Conservation (phyloP, 2,888 invertebrate genomes). For the Penaeus monodon region DNA sequence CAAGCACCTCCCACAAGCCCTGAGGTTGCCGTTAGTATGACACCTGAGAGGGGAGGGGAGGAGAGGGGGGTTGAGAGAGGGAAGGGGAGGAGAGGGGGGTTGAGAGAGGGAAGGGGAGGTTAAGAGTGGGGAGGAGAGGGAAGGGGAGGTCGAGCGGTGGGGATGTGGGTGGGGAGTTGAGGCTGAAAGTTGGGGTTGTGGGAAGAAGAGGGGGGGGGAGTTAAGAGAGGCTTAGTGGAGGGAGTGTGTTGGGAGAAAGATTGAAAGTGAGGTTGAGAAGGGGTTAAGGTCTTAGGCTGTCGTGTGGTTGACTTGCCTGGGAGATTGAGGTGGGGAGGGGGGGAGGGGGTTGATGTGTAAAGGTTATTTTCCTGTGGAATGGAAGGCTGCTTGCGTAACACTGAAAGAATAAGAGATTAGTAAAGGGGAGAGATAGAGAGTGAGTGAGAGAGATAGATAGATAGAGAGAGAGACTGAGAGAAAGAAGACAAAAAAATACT, state of each 20-base stretch:
- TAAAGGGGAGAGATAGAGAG: background rate
- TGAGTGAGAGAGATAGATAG: constrained; percentile 22
- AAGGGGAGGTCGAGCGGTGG: background rate
- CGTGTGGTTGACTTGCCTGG: background rate
- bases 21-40: background rate
- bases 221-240: background rate
- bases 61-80: background rate
- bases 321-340: background rate
- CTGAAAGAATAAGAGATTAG: no score
- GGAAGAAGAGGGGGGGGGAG: background rate
- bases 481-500: constrained; percentile 12
- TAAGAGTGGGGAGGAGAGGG: no score
- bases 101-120: background rate
- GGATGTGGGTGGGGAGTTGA: constrained; percentile 1
- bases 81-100: background rate
- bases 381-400: no score
- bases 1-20: background rate
- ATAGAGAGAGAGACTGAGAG: constrained; percentile 23
- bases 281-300: background rate
- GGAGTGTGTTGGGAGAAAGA: constrained; percentile 12
- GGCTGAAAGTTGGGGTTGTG: background rate
- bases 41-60: constrained; percentile 9
- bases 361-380: no score
- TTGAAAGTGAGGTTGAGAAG: background rate
- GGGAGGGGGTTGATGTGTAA: no score